Conservation (phyloP, 2,888 invertebrate species). For the Lissocephala sabroskyi region DNA sequence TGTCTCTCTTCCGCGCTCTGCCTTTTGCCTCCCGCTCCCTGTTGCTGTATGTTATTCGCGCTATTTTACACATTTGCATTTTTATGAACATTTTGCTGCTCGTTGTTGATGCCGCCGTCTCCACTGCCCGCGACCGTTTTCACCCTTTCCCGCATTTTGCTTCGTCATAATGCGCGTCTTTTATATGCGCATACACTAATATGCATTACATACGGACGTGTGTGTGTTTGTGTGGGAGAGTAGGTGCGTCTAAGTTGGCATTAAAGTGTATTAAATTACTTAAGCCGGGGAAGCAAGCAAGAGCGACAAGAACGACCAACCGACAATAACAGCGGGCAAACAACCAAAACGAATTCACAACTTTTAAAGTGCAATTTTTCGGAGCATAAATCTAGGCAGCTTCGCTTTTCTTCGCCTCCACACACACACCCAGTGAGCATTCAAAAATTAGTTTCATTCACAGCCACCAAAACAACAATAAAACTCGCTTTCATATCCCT, state of each 20-base stretch:
- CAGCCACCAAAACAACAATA: constrained; percentile 3
- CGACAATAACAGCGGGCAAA: constrained; percentile 16
- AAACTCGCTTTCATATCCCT: too few species aligned
- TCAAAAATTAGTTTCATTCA: constrained; percentile 62
- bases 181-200: constrained; percentile 62
- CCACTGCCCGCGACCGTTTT: neutral
- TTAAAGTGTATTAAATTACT: constrained; percentile 63
- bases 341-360: constrained; percentile 41
- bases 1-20: neutral
- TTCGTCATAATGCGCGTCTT: constrained; percentile 50
- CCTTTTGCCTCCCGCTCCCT: neutral
- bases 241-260: constrained; percentile 23
- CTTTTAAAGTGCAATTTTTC: constrained; percentile 62
- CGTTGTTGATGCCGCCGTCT: constrained; percentile 8
- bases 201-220: constrained; percentile 41
- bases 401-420: too few species aligned
- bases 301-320: neutral
- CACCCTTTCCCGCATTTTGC: neutral
- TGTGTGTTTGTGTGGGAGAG: constrained; percentile 1
- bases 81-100: constrained; percentile 57
- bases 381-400: constrained; percentile 55
- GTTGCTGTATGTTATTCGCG: constrained; percentile 8
- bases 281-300: constrained; percentile 24
- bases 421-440: constrained; percentile 40
- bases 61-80: constrained; percentile 58